These are phyloP conservation scores for Brachionus koreanus DNA, from an alignment of 1,140 invertebrate genomes.

Conservation along the genomic window DNA sequence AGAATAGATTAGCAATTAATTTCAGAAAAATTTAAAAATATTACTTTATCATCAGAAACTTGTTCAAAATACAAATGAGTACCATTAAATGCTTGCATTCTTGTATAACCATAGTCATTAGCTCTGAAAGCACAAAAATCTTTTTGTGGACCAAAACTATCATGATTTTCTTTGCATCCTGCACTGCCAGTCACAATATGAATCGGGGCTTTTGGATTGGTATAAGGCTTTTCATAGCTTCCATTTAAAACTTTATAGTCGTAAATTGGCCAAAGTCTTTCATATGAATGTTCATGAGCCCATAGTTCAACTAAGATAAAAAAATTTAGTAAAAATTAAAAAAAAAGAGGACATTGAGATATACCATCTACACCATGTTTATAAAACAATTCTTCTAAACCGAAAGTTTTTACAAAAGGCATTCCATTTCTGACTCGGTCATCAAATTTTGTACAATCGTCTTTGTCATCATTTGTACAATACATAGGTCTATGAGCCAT, in stretches of 20 bases:
- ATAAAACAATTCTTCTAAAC: slow-evolving; percentile 45
- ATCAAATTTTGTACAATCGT: slow-evolving; percentile 78
- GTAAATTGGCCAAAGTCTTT: slow-evolving; percentile 44
- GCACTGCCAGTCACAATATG: slow-evolving; percentile 87
- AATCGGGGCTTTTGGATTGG: slow-evolving; percentile 76
- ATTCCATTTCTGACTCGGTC: slow-evolving; percentile 19
- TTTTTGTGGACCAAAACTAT: slow-evolving; percentile 65
- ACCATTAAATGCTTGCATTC: slow-evolving; percentile 72
- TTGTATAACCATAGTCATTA: slow-evolving; percentile 82
- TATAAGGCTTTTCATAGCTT: slow-evolving; percentile 65
- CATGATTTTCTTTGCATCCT: slow-evolving; percentile 62
- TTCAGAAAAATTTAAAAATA: neutral
- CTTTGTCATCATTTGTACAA: slow-evolving; percentile 78
- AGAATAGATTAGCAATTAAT: neutral
- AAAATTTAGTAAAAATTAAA: neutral
- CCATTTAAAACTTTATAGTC: slow-evolving; percentile 70
- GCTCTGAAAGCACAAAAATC: slow-evolving; percentile 69
- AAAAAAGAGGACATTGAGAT: neutral
- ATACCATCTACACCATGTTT: slow-evolving; percentile 44
- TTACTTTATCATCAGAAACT: slow-evolving; percentile 66
- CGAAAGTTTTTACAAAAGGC: slow-evolving; percentile 26
- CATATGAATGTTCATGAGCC: slow-evolving; percentile 46
- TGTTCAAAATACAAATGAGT: slow-evolving; percentile 86
- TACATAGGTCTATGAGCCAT: slow-evolving; percentile 97
- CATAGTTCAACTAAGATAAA: slow-evolving; percentile 20